Conservation (phyloP, 2,888 invertebrate species). For the Empis livida region DNA sequence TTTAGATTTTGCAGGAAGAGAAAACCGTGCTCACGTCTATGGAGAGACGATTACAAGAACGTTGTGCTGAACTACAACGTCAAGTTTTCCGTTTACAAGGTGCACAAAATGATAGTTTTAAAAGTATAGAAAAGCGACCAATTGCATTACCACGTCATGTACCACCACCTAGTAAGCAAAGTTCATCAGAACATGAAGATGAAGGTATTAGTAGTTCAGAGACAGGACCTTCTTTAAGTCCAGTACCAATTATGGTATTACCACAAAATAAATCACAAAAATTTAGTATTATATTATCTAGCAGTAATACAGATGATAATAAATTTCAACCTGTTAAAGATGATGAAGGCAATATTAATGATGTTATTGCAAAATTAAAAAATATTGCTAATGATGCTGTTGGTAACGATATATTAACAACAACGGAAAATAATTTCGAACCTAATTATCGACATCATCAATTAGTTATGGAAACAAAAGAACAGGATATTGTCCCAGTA, state of each 20-base stretch:
- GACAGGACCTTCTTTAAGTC: conserved; percentile 53
- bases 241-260: conserved; percentile 42
- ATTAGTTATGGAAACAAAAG: conserved; percentile 27
- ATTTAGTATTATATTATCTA: conserved; percentile 25
- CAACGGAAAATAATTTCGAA: conserved; percentile 7
- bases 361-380: conserved; percentile 72
- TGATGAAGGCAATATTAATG: conserved; percentile 65
- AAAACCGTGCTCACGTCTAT: conserved; percentile 59
- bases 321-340: conserved; percentile 30
- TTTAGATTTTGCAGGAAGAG: conserved; percentile 60
- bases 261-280: conserved; percentile 40
- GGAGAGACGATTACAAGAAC: conserved; percentile 60
- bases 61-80: conserved; percentile 60
- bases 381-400: conserved; percentile 76
- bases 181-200: conserved; percentile 69
- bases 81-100: conserved; percentile 45
- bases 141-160: conserved; percentile 32
- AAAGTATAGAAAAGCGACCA: conserved; percentile 30
- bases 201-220: conserved; percentile 83
- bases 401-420: conserved; percentile 49
- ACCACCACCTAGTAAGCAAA: conserved; percentile 28
- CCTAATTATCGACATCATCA: conserved; percentile 5
- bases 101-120: conserved; percentile 34
- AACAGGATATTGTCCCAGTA: conserved; percentile 61
- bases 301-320: conserved; percentile 7